phyloP scores from a whole-genome alignment of 2,113 vertebrate species.

The Meriones unguiculatus region DNA sequence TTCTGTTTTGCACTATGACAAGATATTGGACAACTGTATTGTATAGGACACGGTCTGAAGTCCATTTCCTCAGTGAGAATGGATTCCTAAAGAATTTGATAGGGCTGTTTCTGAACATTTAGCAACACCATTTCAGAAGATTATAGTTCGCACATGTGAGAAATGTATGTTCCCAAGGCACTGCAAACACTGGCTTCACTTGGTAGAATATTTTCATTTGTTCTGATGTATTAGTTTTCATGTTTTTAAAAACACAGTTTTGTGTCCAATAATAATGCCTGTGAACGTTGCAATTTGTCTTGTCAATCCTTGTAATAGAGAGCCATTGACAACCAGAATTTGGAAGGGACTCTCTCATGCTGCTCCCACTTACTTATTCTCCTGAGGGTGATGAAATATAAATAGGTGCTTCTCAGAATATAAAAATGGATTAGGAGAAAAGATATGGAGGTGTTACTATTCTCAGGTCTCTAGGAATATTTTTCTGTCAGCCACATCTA shows the following conservation, averaged over 20 bases:
- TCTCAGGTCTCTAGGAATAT: constrained; percentile 3
- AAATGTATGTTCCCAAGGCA: constrained; percentile 40
- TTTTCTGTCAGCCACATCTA: constrained; percentile 5
- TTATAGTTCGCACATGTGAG: constrained; percentile 13
- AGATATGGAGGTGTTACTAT: background rate
- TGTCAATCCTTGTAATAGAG: background rate
- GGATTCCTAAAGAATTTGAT: constrained; percentile 35
- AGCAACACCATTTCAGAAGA: constrained; percentile 32
- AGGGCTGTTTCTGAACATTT: constrained; percentile 35
- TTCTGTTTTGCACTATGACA: constrained; percentile 38
- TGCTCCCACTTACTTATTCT: background rate
- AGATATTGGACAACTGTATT: background rate
- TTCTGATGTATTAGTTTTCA: constrained; percentile 46
- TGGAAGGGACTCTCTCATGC: background rate
- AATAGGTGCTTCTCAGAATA: background rate
- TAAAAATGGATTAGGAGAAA: constrained; percentile 39
- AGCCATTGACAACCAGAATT: background rate
- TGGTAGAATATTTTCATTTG: constrained; percentile 45
- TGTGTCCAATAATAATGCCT: constrained; percentile 1
- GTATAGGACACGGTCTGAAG: constrained; percentile 27
- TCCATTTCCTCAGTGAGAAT: constrained; percentile 56
- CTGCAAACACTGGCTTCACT: constrained; percentile 32
- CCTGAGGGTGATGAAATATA: background rate
- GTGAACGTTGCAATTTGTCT: constrained; percentile 42
- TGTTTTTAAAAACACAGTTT: constrained; percentile 49